These are phyloP conservation scores for Acrobasis suavella DNA, from an alignment of 2,888 invertebrate genomes.

Conservation along the genomic window DNA sequence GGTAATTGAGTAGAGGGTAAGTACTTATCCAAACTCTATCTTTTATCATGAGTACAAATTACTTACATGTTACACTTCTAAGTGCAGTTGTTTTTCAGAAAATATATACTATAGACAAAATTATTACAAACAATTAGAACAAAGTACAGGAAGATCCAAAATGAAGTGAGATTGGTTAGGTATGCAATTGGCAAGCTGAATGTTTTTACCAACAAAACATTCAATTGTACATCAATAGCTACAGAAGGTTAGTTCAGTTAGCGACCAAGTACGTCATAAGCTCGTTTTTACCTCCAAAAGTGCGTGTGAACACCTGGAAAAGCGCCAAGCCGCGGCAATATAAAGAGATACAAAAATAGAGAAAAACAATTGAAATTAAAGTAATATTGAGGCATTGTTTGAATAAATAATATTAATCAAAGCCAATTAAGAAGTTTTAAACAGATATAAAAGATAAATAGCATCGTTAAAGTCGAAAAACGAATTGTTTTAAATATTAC, in stretches of 20 bases:
- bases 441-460: conserved; percentile 16
- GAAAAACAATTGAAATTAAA: conserved; percentile 32
- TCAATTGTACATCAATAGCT: background rate
- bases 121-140: too few relatives aligned
- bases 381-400: conserved; percentile 1
- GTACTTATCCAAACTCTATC: too few relatives aligned
- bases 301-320: conserved; percentile 48
- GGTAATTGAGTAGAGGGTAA: too few relatives aligned
- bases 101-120: too few relatives aligned
- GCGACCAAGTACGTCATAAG: conserved; percentile 35
- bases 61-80: too few relatives aligned
- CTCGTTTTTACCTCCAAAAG: conserved; percentile 50
- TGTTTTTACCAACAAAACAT: background rate
- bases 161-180: too few relatives aligned
- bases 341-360: conserved; percentile 38
- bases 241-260: conserved; percentile 11
- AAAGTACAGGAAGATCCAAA: too few relatives aligned
- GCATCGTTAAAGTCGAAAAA: conserved; percentile 5
- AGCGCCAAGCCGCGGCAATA: conserved; percentile 51
- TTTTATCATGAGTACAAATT: too few relatives aligned
- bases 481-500: conserved; percentile 42
- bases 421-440: background rate
- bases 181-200: too few relatives aligned
- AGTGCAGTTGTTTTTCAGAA: too few relatives aligned
- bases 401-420: background rate